Evolutionary conservation across 2,797 vertebrate species (phyloP), one percentile per base, ranked within the genome.

Genomic region (Sebastiscus albofasciatus): DNA sequence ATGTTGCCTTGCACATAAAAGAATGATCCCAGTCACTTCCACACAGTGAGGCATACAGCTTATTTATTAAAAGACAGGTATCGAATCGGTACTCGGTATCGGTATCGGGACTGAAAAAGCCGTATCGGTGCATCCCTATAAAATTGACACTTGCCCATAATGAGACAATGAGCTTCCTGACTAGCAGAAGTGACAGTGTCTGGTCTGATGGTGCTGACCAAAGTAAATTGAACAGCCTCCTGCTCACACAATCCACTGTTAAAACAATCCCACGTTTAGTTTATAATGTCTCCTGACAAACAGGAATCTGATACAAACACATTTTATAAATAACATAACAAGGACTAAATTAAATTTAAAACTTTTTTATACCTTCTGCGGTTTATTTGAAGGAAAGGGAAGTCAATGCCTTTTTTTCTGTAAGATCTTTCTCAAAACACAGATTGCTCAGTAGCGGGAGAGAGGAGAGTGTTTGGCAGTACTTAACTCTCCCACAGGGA

Each of bases 401-500:
- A 58, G 24, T 29, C 0, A 61, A 16, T 26, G 6, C 2, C 2
- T 61, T 71, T 49, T 12, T 1, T 42, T 42, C 39, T 42, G 39
- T 42, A 26, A 66, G 39, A n/a, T 65, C 22, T 56, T 36, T 67
- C 56, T 58, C 4, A 29, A 68, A 62, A 42, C 7, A 1, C 42
- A 8, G 29, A 10, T 6, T 59, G n/a, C 54, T 34, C 22, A 33
- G 64, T 3, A 18, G 6, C 18, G 11, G 11, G 18, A 75, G 4
- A 6, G 8, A 1, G 16, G 42, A 39, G 9, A 59, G 31, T 66
- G 67, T 75, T 81, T 61, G 55, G 65, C 74, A 89, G 71, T 84
- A 81, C 75, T 34, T 6, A 26, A 62, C 12, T 72, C 72, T 29
- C 1, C 92, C 94, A 94, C 93, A 83, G 59, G 90, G 91, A 82